These are phyloP conservation scores for Anguilla megastoma DNA, from an alignment of 2,797 vertebrate genomes.

Conservation along the genomic window DNA sequence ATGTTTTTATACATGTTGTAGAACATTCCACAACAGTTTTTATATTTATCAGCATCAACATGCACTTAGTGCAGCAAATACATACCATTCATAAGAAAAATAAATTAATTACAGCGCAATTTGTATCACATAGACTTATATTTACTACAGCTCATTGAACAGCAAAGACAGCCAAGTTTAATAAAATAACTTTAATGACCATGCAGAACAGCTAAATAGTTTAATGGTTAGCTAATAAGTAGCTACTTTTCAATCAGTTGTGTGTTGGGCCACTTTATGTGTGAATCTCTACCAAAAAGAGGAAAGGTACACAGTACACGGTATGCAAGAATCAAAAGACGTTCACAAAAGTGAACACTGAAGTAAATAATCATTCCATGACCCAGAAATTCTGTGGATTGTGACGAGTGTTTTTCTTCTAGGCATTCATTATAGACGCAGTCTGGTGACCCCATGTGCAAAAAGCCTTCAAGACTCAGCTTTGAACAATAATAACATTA, in stretches of 20 bases:
- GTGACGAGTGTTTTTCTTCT: conserved; percentile 15
- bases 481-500: conserved; percentile 26
- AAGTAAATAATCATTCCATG: conserved; percentile 24
- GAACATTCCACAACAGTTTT: not conserved
- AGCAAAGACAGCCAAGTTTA: not conserved
- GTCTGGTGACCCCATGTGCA: not conserved
- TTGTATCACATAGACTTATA: not conserved
- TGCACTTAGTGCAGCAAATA: not conserved
- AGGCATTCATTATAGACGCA: not conserved
- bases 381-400: not conserved
- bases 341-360: not conserved
- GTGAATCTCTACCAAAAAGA: conserved; percentile 17
- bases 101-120: not conserved
- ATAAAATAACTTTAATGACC: not conserved
- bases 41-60: not conserved
- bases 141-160: not conserved
- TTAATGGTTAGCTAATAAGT: not conserved
- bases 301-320: not conserved
- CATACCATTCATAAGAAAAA: not conserved
- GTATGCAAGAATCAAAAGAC: conserved; percentile 1
- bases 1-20: too few species aligned
- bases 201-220: not conserved
- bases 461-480: conserved; percentile 3
- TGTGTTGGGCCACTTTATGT: not conserved
- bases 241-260: not conserved